phyloP scores from a whole-genome alignment of 2,888 invertebrate genomes.

The Pyrrhopygopsis socrates region DNA sequence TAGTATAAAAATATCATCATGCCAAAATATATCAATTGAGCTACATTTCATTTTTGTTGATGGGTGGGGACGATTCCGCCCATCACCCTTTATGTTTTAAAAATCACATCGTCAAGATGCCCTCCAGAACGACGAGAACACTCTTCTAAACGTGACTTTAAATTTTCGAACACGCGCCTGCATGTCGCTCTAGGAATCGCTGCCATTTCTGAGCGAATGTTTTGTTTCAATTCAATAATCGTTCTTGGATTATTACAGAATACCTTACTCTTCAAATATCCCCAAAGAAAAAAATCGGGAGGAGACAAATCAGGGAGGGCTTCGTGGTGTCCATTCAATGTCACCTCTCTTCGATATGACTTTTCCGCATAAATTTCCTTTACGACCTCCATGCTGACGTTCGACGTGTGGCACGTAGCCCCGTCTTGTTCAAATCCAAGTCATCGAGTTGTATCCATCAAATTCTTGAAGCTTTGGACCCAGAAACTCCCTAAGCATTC shows the following conservation, averaged over 20 bases:
- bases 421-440: conserved; percentile 22
- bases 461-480: conserved; percentile 10
- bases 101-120: background rate
- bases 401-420: conserved; percentile 21
- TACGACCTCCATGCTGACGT: background rate
- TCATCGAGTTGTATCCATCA: conserved; percentile 1
- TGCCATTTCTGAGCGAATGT: conserved; percentile 4
- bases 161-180: background rate
- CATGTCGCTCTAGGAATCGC: background rate
- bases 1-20: background rate
- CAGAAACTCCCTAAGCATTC: background rate
- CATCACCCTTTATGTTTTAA: background rate
- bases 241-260: conserved; percentile 28
- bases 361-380: conserved; percentile 11
- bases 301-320: background rate
- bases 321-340: conserved; percentile 10
- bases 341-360: conserved; percentile 16
- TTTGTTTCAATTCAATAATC: background rate
- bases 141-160: background rate
- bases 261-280: conserved; percentile 25
- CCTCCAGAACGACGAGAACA: background rate
- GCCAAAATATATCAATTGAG: background rate
- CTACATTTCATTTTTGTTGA: background rate
- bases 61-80: background rate
- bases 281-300: conserved; percentile 29